Conservation (phyloP, 2,797 vertebrate species). For the Hoplostethus atlanticus region DNA sequence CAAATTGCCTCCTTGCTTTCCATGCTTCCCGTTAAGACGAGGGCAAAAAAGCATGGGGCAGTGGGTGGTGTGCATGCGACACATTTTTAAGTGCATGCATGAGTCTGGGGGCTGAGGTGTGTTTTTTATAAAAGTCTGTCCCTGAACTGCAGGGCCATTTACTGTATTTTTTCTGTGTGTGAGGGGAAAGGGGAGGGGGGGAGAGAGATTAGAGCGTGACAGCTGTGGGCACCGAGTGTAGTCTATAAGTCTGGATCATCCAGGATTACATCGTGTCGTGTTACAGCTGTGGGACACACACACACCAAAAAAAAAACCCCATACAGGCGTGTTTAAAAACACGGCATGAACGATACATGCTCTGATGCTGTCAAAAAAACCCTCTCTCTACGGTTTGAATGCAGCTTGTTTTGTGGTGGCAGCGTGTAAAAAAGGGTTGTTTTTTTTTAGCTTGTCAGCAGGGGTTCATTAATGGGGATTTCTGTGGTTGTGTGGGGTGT, state of each 20-base stretch:
- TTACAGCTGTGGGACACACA: slow-evolving; percentile 73
- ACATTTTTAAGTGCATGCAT: slow-evolving; percentile 12
- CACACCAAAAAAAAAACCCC: slow-evolving; percentile 42
- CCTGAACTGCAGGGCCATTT: slow-evolving; percentile 13
- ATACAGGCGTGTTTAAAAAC: slow-evolving; percentile 37
- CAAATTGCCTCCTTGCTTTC: slow-evolving; percentile 28
- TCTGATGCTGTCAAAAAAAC: slow-evolving; percentile 9
- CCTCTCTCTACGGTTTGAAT: slow-evolving; percentile 27
- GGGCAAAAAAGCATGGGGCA: slow-evolving; percentile 49
- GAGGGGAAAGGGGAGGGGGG: slow-evolving; percentile 33
- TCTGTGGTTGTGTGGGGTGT: slow-evolving; percentile 17
- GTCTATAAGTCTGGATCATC: slow-evolving; percentile 85
- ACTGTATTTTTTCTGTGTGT: slow-evolving; percentile 53
- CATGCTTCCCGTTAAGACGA: slow-evolving; percentile 18
- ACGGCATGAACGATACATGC: slow-evolving; percentile 25
- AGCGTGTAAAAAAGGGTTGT: slow-evolving; percentile 22
- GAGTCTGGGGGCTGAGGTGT: slow-evolving; percentile 16
- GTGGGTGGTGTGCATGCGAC: slow-evolving; percentile 37
- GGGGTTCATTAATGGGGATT: slow-evolving; percentile 32
- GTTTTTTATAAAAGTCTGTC: slow-evolving; percentile 23
- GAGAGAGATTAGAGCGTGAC: slow-evolving; percentile 82
- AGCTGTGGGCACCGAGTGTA: slow-evolving; percentile 85
- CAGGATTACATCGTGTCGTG: slow-evolving; percentile 84
- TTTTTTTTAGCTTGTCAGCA: slow-evolving; percentile 27
- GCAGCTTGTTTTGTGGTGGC: slow-evolving; percentile 2